A percentile compares a stretch with the other conserved stretches of the same genome.
Evolutionary conservation across 1,140 invertebrate species (phyloP).

Genomic region (Achatina immaculata): DNA sequence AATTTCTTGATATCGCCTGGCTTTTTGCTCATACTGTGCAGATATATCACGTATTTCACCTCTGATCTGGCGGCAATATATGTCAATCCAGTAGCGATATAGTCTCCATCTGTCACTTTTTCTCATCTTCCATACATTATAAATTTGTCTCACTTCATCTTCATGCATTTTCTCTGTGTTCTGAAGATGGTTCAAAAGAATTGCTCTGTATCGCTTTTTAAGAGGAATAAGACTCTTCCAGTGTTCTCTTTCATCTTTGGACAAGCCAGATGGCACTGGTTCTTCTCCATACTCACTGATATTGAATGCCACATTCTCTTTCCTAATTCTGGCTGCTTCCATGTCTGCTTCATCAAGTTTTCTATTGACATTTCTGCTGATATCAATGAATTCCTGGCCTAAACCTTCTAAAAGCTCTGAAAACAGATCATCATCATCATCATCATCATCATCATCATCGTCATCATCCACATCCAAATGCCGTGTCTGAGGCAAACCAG

Average conservation of each 20-base stretch:
- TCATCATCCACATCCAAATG: constrained; percentile 35
- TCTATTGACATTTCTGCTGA: constrained; percentile 30
- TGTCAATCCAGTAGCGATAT: constrained; percentile 63
- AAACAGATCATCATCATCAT: constrained; percentile 24
- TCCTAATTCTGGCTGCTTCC: constrained; percentile 10
- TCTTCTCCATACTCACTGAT: constrained; percentile 36
- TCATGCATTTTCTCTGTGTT: constrained; percentile 45
- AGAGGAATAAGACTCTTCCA: constrained; percentile 1
- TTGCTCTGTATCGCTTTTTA: constrained; percentile 22
- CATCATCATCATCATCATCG: constrained; percentile 37
- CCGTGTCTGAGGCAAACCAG: constrained; percentile 21
- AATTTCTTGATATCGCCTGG: constrained; percentile 52
- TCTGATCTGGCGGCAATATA: constrained; percentile 46
- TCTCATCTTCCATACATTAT: constrained; percentile 58
- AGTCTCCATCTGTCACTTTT: constrained; percentile 65
- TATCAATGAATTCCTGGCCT: constrained; percentile 33
- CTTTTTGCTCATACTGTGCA: constrained; percentile 30
- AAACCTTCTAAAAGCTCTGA: constrained; percentile 26
- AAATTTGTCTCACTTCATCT: constrained; percentile 44
- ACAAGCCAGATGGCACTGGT: constrained; percentile 12
- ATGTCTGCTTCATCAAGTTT: constrained; percentile 39
- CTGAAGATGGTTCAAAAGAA: constrained; percentile 28
- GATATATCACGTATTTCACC: constrained; percentile 45
- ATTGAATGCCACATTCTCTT: constrained; percentile 30
- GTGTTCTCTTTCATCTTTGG: constrained; percentile 10